phyloP scores from a whole-genome alignment of 2,113 vertebrate species.

The Felis catus region F.catus_Fca126_mat1.0 CM031411.1:14197501-14198000 shows the following conservation, averaged over 20 bases:
- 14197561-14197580: background rate
- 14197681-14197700: background rate
- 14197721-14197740: too few species aligned
- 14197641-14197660: background rate
- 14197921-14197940: background rate
- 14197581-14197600: background rate
- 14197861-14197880: background rate
- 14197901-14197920: background rate
- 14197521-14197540: background rate
- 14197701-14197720: background rate
- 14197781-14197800: background rate
- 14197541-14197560: background rate
- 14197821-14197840: background rate
- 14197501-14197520: background rate
- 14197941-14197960: background rate
- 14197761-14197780: background rate
- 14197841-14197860: background rate
- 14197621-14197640: background rate
- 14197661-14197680: slow-evolving; percentile 5
- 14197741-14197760: background rate
- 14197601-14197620: background rate
- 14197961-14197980: background rate
- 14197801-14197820: background rate
- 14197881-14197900: background rate
- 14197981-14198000: background rate